Evolutionary conservation across 2,888 invertebrate genomes (phyloP), one percentile per base, ranked within the genome.

Genomic region (Athalia rosae): DNA sequence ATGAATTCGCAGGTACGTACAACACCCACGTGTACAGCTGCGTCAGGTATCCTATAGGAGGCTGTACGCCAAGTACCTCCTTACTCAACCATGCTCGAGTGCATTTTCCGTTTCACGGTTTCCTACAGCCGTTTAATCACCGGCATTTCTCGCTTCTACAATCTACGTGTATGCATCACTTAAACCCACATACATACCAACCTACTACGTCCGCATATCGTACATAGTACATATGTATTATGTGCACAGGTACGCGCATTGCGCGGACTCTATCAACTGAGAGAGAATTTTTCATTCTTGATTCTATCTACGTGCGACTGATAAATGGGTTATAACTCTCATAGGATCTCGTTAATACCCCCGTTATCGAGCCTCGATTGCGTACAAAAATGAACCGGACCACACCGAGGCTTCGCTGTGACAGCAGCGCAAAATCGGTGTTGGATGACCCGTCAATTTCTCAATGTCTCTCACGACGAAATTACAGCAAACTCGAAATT

Each of bases 81-180:
- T 76, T 76, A 76, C 58, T 76, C 76, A 64, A 58, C 64, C 76
- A 66, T 66, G 76, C 64, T 76, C 66, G 64, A 76, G 66, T 76
- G 76, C 76, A 76, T 58, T 76, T 48, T 63, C 64, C 64, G 58
- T 76, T 76, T 76, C 76, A 66, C 63, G 63, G 64, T 71, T 71
- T 71, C 71, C 58, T 71, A 71, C 71, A 71, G 71, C 71, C 71
- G 71, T 71, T 71, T 71, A 71, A 71, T 71, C 71, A 71, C 71
- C 58, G 45, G 71, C 71, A 58, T 71, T 58, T 71, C 71, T 71
- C 71, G 71, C 71, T 71, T 13, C 71, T 71, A 56, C 58, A 58
- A 71, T 71, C 71, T 13, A 47, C 48, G 9, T 66, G 66, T 47
- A 13, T 47, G 45, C 50, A 67, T 28, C 66, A 56, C 43, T 9